These are phyloP conservation scores for Chaetura pelagica DNA, from an alignment of 2,113 vertebrate species.

Conservation along the genomic window DNA sequence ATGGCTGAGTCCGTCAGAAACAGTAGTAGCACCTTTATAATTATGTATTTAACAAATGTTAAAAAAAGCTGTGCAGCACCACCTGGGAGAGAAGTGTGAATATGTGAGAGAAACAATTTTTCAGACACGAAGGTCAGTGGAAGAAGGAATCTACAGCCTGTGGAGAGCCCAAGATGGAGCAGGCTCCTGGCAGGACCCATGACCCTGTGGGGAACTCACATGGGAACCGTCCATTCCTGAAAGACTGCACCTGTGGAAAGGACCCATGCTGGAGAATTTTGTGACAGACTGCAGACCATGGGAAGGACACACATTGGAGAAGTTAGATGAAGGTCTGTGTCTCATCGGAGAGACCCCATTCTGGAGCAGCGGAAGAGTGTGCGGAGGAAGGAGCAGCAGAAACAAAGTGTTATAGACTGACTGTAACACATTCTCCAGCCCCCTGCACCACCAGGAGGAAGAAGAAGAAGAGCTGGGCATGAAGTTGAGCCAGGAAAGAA, in stretches of 20 bases:
- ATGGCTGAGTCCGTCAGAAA: too few species aligned
- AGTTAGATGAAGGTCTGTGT: background rate
- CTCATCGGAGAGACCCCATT: background rate
- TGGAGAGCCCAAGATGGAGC: fast-evolving
- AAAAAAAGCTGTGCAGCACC: background rate
- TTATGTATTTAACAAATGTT: background rate
- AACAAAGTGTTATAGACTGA: background rate
- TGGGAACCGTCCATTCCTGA: background rate
- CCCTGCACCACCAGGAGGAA: background rate
- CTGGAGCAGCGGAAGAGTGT: background rate
- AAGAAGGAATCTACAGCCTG: too few species aligned
- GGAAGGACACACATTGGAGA: background rate
- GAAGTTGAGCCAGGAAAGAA: background rate
- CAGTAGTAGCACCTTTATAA: too few species aligned
- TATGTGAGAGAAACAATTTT: background rate
- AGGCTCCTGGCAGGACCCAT: background rate
- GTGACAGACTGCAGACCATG: background rate
- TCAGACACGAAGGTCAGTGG: background rate
- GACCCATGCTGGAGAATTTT: background rate
- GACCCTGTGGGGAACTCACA: fast-evolving
- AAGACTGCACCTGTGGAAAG: background rate
- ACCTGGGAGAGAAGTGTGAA: background rate
- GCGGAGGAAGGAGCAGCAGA: background rate
- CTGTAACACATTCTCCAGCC: background rate
- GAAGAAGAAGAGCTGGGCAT: background rate